Evolutionary conservation across 2,888 invertebrate species (phyloP).

Genomic region (Lepidocyrtinus sp.): DNA sequence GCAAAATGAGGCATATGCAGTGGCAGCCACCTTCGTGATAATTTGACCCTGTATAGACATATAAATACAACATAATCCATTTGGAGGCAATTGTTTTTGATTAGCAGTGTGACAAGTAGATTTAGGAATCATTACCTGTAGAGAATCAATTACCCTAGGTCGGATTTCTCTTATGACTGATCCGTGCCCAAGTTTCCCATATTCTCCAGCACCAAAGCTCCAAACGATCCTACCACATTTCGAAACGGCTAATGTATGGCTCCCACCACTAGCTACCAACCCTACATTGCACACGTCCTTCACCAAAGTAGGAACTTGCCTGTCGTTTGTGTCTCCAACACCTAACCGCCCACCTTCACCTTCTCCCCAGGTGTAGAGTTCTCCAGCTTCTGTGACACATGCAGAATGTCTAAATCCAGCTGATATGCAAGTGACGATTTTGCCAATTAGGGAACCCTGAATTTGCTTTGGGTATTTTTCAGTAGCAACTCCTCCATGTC

Average conservation of each 20-base stretch:
- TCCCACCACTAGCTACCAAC: conserved; percentile 76
- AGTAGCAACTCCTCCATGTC: conserved; percentile 75
- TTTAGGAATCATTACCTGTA: too few species aligned
- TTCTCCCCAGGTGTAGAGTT: conserved; percentile 77
- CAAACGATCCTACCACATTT: conserved; percentile 76
- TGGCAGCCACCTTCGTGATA: conserved; percentile 76
- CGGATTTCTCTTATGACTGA: conserved; percentile 75
- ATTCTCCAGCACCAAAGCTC: conserved; percentile 75
- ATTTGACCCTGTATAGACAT: conserved; percentile 76
- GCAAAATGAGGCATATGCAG: conserved; percentile 75
- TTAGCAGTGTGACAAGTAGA: too few species aligned
- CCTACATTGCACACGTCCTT: conserved; percentile 77
- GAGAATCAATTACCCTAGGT: conserved; percentile 77
- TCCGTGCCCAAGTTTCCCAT: conserved; percentile 76
- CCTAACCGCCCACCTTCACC: conserved; percentile 73
- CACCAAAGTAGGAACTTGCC: conserved; percentile 77
- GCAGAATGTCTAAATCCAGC: conserved; percentile 77
- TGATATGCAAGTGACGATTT: conserved; percentile 75
- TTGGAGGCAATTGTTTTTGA: too few species aligned
- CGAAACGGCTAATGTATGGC: conserved; percentile 76
- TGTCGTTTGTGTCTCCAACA: conserved; percentile 70
- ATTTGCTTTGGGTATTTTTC: conserved; percentile 76
- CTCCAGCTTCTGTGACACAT: conserved; percentile 76
- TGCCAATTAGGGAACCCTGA: conserved; percentile 73
- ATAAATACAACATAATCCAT: too few species aligned